Evolutionary conservation across 2,113 vertebrate species (phyloP).

Genomic region (Gasterosteus aculeatus): DNA sequence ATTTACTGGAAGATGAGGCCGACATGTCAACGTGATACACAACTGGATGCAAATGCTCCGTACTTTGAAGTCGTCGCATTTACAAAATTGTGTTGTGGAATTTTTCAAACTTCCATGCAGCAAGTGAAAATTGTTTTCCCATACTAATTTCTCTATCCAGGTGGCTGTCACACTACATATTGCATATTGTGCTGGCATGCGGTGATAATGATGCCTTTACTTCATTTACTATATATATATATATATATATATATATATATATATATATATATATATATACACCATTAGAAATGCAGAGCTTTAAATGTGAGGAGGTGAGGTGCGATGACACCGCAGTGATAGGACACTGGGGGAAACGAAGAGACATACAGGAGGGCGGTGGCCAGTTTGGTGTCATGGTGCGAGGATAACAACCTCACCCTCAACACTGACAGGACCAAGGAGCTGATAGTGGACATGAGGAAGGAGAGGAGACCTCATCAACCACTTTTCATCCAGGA

Average conservation of each 20-base stretch:
- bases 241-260: conserved; percentile 4
- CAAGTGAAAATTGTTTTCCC: conserved; percentile 28
- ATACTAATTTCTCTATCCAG: conserved; percentile 44
- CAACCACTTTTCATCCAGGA: too few relatives aligned
- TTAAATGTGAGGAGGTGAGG: conserved; percentile 53
- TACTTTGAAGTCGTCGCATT: conserved; percentile 36
- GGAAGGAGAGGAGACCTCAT: too few relatives aligned
- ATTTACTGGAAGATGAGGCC: conserved; percentile 72
- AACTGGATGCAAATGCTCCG: conserved; percentile 69
- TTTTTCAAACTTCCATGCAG: conserved; percentile 32
- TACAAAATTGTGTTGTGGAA: conserved; percentile 20
- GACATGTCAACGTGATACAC: conserved; percentile 73
- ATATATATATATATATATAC: neutral
- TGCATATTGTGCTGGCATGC: conserved; percentile 35
- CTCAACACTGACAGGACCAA: too few relatives aligned
- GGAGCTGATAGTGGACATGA: too few relatives aligned
- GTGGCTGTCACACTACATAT: conserved; percentile 26
- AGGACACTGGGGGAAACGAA: too few relatives aligned
- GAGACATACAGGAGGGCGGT: too few relatives aligned
- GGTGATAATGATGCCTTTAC: conserved; percentile 35
- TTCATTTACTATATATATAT: conserved; percentile 34
- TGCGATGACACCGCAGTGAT: neutral
- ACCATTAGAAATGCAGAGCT: conserved; percentile 54
- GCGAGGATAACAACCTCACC: too few relatives aligned
- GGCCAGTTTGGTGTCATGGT: too few relatives aligned